Percentiles rank a stretch among this genome's conserved stretches.
These are phyloP conservation scores for Stramonita haemastoma DNA, from an alignment of 2,888 invertebrate species.

Conservation along the genomic window DNA sequence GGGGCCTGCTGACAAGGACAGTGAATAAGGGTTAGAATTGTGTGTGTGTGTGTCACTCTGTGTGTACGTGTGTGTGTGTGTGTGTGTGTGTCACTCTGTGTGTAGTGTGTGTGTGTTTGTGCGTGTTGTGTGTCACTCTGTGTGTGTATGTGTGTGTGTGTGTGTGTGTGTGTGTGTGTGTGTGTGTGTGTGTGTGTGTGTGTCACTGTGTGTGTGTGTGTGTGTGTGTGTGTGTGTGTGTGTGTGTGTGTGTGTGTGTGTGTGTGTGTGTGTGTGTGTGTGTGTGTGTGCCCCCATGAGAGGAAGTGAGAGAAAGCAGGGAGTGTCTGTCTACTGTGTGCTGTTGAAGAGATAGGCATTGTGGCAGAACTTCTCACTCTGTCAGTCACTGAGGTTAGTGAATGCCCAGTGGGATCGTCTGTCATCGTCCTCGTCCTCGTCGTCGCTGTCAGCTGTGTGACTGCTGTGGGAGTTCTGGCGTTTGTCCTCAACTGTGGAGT, in stretches of 20 bases:
- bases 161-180: slow-evolving; percentile 17
- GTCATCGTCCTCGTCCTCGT: too few relatives aligned
- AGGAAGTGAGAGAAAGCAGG: neutral
- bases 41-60: neutral
- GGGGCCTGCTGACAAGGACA: too few relatives aligned
- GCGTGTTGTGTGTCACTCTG: neutral
- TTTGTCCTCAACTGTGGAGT: too few relatives aligned
- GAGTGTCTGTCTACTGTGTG: neutral
- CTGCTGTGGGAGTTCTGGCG: too few relatives aligned
- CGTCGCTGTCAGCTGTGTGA: too few relatives aligned
- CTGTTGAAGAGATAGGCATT: too few relatives aligned
- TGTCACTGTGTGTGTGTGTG: too few relatives aligned
- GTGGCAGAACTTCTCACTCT: too few relatives aligned
- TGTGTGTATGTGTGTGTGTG: slow-evolving; percentile 10
- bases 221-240: neutral
- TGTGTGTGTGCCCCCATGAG: neutral
- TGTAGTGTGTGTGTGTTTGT: neutral
- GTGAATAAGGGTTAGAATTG: too few relatives aligned
- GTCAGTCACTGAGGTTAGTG: too few relatives aligned
- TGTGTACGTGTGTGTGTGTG: slow-evolving; percentile 21
- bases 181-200: neutral
- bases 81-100: slow-evolving; percentile 5
- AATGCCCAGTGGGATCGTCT: too few relatives aligned
- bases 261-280: slow-evolving; percentile 6
- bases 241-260: neutral